phyloP scores from a whole-genome alignment of 2,113 vertebrate species.

The Proteles cristata region DNA sequence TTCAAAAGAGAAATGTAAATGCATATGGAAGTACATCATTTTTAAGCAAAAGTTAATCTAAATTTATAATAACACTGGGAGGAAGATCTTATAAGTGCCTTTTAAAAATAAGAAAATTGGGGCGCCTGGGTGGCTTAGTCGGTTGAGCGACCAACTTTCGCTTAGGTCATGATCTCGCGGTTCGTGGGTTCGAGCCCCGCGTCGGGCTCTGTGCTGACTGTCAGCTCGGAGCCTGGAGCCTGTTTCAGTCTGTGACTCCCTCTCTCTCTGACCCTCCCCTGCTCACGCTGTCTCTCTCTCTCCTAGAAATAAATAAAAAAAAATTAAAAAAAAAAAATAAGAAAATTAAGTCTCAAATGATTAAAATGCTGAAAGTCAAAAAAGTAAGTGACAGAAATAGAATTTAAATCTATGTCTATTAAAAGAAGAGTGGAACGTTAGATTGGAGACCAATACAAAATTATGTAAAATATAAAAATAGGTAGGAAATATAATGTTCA shows the following conservation, averaged over 20 bases:
- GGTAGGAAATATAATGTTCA: not conserved
- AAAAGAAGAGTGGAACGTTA: not conserved
- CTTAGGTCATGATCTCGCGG: too few species aligned
- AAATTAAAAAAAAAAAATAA: too few species aligned
- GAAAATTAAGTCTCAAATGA: not conserved
- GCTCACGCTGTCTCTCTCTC: too few species aligned
- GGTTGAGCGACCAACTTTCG: too few species aligned
- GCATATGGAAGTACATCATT: not conserved
- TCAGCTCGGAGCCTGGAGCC: too few species aligned
- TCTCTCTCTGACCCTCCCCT: too few species aligned
- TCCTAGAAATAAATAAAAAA: too few species aligned
- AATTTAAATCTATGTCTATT: not conserved
- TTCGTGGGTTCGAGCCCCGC: too few species aligned
- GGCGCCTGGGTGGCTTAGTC: too few species aligned
- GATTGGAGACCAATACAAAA: not conserved
- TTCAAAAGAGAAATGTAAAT: not conserved
- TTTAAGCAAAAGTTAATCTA: not conserved
- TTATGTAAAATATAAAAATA: slow-evolving; percentile 3
- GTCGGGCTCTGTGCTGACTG: too few species aligned
- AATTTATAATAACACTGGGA: not conserved
- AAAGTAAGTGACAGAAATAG: not conserved
- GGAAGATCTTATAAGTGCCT: not conserved
- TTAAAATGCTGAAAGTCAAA: not conserved
- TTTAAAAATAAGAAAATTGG: slow-evolving; percentile 14
- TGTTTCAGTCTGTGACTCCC: too few species aligned